Evolutionary conservation across 2,113 vertebrate genomes (phyloP).

Genomic region (Cyphomyrus discorhynchus): DNA sequence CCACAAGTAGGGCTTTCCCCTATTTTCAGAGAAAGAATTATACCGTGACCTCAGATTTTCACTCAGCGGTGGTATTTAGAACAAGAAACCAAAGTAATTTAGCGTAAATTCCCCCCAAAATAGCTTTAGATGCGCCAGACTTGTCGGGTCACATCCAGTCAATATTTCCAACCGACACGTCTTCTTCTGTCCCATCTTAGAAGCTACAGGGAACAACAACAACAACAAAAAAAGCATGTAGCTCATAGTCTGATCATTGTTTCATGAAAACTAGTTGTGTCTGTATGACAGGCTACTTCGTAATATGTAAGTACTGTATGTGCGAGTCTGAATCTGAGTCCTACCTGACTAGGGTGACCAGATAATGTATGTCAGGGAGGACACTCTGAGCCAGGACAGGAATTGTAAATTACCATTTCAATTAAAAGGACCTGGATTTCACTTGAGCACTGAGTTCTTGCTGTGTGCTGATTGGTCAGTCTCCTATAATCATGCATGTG

Average conservation of each 20-base stretch:
- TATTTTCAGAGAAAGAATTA: conserved; percentile 55
- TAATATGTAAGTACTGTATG: neutral
- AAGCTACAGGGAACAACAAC: neutral
- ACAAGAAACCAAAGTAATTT: conserved; percentile 50
- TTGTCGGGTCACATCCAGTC: neutral
- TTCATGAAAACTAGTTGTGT: neutral
- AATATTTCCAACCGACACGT: neutral
- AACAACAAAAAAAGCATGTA: neutral
- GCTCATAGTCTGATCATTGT: neutral
- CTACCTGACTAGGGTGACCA: neutral
- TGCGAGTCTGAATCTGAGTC: neutral
- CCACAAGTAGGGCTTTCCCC: conserved; percentile 59
- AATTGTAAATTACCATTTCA: too few species aligned
- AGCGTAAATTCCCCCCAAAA: conserved; percentile 34
- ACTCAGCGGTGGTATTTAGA: conserved; percentile 44
- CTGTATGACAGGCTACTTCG: neutral
- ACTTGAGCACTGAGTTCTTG: too few species aligned
- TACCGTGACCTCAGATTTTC: conserved; percentile 48
- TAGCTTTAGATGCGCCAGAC: neutral
- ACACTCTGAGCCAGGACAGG: too few species aligned
- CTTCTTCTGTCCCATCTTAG: neutral
- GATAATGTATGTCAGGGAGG: too few species aligned
- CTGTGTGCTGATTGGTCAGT: too few species aligned
- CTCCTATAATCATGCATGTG: too few species aligned
- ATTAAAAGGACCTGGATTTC: too few species aligned